Conservation (phyloP, 2,113 vertebrate genomes). For the Cavia porcellus region DNA sequence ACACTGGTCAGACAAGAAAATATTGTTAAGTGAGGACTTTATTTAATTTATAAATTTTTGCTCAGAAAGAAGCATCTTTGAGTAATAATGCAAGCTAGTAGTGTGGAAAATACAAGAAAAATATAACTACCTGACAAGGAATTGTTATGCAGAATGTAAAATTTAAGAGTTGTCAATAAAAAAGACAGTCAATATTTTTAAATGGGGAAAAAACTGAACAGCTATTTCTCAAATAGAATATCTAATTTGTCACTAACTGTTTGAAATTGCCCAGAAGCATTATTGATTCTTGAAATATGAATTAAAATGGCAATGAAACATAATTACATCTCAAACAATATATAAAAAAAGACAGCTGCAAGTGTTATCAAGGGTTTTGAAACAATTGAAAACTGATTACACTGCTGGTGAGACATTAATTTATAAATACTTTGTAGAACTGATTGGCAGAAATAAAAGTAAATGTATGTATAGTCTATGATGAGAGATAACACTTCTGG, state of each 20-base stretch:
- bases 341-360: neutral
- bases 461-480: neutral
- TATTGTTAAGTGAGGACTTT: neutral
- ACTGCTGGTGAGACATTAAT: neutral
- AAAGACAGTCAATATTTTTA: neutral
- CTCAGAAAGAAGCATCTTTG: neutral
- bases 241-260: neutral
- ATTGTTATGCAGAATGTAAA: neutral
- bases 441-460: conserved; percentile 7
- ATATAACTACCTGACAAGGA: neutral
- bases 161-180: neutral
- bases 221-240: neutral
- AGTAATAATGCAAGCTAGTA: neutral
- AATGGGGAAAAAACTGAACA: neutral
- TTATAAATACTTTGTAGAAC: neutral
- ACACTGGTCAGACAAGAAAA: neutral
- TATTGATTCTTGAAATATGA: conserved; percentile 41
- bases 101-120: neutral
- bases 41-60: neutral
- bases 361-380: neutral
- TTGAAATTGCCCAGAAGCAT: neutral
- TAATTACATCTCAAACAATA: neutral
- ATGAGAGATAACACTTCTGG: neutral
- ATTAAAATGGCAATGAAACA: conserved; percentile 15
- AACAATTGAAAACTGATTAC: neutral